Base-by-base conservation (phyloP, 2,888 invertebrate species). In the Noctua janthina region DNA sequence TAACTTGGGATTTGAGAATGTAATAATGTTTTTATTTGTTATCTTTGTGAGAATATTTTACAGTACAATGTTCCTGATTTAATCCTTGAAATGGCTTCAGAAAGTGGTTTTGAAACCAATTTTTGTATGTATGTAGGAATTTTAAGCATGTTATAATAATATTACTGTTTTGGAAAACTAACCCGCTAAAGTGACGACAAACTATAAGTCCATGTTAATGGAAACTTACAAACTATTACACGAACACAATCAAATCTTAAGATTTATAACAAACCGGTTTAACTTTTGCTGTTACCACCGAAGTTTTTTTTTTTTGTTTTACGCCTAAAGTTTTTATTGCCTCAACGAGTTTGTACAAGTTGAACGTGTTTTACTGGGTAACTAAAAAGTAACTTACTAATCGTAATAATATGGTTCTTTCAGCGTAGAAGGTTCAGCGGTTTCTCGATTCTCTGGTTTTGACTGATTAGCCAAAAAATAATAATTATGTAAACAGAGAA, bases 251-350 rank as follows among this genome's bases (percentile, higher is more conserved):
- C 35, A 74, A 82, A 81, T 70, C 54, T 67, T 15, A 43, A 69
- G 86, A 76, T 86, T 85, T 76, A 85, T 76, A 67, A 67, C 67
- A 29, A 86, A 74, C 74, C 62, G 74, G 76, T 77, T 79, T 76
- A 88, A 79, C 76, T 78, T 77, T 78, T 71, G 76, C 76, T 86
- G 79, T 86, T 86, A 72, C 71, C 75, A 70, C 70, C 29, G 7
- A 83, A 73, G 86, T 82, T 83, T 74, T 81, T 80, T 81, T 80
- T 80, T 87, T 87, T 88, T 83, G 69, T 88, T 83, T 86, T 74
- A 88, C 81, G 77, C 79, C n/a, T 56, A 79, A 88, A 87, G 83
- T 86, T 87, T 87, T 77, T 87, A 83, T 86, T 87, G 59, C 69
- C 59, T n/a, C 46, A 86, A 86, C 75, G 83, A 82, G 87, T 87